Evolutionary conservation across 2,797 vertebrate genomes (phyloP), one percentile per base, ranked within the genome.

Genomic region (Nothura maculosa): DNA sequence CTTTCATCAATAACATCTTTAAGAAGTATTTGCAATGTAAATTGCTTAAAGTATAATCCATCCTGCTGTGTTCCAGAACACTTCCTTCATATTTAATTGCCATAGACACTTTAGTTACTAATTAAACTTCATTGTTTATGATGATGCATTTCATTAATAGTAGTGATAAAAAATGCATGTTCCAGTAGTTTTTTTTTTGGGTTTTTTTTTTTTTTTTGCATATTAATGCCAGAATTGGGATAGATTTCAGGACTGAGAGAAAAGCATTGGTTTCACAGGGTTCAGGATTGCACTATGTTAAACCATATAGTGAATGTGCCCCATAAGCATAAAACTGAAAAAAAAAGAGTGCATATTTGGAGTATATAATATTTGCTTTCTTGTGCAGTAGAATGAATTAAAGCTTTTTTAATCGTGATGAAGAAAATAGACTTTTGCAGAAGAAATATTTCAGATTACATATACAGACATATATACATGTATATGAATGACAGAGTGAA

Each of bases 51-150:
- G 90, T 96, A 95, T 93, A 95, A 97, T 95, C 89, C 83, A 93
- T 95, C 97, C 96, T 92, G 95, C 96, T 97, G 97, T 81, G 96
- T 93, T 97, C 94, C 96, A 96, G 93, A 97, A 97, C 92, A 54
- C 94, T 98, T 97, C 91, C 96, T 97, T 97, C 96, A 97, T 97
- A 96, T 93, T 97, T 97, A 98, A 98, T 97, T 97, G 96, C 96
- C 94, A 28, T 69, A 98, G 97, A 96, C 85, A 97, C 95, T 98
- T 97, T 94, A 97, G 92, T 96, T 97, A 96, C 96, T 98, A 98
- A 98, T 98, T 97, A 97, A 98, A 97, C 96, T 95, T 96, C 96
- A 98, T 98, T 97, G 97, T 98, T 98, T 98, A 97, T 97, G 92
- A 96, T 95, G 95, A 82, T 96, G 92, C 83, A 94, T 93, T 96